These are phyloP conservation scores for Aplodontia rufa DNA, from an alignment of 2,113 vertebrate species.

Conservation along the genomic window DNA sequence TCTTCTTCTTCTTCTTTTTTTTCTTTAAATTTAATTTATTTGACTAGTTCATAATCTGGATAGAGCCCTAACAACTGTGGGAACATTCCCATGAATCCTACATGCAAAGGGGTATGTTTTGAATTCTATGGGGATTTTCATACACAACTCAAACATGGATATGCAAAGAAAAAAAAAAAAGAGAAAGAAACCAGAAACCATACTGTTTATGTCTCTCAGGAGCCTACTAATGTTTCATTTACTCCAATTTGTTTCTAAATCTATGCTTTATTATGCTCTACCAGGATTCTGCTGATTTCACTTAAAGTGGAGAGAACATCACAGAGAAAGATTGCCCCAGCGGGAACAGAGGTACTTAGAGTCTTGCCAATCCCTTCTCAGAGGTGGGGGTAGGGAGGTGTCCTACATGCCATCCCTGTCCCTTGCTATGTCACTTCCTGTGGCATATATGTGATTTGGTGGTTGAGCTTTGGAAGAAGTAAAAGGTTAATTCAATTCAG, in stretches of 20 bases:
- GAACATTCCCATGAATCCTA: slow-evolving; percentile 63
- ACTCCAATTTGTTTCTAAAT: slow-evolving; percentile 15
- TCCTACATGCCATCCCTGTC: rapidly evolving
- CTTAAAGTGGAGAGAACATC: neutral
- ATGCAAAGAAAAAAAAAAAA: neutral
- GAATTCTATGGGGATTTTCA: slow-evolving; percentile 2
- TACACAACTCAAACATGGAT: neutral
- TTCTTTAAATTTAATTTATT: slow-evolving; percentile 49
- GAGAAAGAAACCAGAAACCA: neutral
- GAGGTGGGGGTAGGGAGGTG: neutral
- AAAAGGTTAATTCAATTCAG: neutral
- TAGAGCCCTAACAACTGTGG: slow-evolving; percentile 21
- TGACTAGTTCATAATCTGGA: slow-evolving; percentile 53
- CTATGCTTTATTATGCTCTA: neutral
- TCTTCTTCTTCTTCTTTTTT: neutral
- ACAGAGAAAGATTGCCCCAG: neutral
- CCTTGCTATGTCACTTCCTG: neutral
- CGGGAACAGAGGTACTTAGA: neutral
- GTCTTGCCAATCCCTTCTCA: neutral
- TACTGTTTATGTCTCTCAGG: neutral
- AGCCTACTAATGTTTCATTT: neutral
- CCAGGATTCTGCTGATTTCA: slow-evolving; percentile 6
- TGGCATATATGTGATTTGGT: neutral
- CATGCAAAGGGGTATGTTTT: slow-evolving; percentile 19
- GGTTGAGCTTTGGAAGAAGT: neutral